These are phyloP conservation scores for Plecotus auritus DNA, from an alignment of 2,113 vertebrate species.

Conservation along the genomic window DNA sequence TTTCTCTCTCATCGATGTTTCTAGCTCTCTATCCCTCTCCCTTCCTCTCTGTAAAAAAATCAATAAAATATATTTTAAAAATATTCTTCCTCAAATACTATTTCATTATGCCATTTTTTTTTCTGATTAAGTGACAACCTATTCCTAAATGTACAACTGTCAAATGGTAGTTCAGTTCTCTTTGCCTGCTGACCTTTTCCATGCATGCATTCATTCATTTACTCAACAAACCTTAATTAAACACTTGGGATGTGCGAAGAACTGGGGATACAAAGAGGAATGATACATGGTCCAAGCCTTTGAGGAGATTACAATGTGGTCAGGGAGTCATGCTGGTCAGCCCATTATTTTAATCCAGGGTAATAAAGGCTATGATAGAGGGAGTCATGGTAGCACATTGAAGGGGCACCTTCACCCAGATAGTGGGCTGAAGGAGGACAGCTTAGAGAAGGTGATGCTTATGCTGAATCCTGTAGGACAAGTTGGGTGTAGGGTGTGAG, in stretches of 20 bases:
- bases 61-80: too few species aligned
- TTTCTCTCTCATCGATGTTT: too few species aligned
- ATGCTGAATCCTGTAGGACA: conserved; percentile 21
- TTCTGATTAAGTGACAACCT: neutral
- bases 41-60: too few species aligned
- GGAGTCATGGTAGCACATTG: neutral
- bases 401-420: conserved; percentile 30
- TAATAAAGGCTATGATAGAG: conserved; percentile 9
- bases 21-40: too few species aligned
- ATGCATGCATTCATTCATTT: neutral
- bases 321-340: conserved; percentile 20
- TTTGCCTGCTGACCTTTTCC: neutral
- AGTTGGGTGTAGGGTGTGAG: conserved; percentile 11
- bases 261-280: neutral
- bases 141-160: neutral
- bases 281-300: neutral
- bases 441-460: neutral
- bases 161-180: neutral
- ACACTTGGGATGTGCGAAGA: conserved; percentile 35
- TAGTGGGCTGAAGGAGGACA: neutral
- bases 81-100: neutral
- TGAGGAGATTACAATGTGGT: conserved; percentile 52
- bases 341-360: conserved; percentile 56
- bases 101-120: neutral
- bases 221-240: conserved; percentile 46